These are phyloP conservation scores for Poecilia latipinna DNA, from an alignment of 2,113 vertebrate genomes.

Conservation along the genomic window DNA sequence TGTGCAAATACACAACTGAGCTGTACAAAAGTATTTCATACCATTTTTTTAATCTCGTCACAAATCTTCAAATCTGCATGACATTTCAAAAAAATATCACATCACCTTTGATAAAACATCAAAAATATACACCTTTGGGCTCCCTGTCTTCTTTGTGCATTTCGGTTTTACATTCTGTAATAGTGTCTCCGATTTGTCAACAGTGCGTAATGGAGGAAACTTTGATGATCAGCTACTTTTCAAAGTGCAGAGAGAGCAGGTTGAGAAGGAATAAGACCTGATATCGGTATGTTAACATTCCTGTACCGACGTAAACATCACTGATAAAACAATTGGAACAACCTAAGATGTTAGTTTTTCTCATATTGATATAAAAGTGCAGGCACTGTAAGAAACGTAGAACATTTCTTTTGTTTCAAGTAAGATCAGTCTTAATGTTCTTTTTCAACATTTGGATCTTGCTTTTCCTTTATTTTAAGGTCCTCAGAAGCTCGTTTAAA, in stretches of 20 bases:
- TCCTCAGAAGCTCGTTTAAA: slow-evolving; percentile 84
- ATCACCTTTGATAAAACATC: slow-evolving; percentile 61
- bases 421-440: slow-evolving; percentile 66
- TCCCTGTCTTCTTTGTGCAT: slow-evolving; percentile 78
- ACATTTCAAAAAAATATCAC: slow-evolving; percentile 67
- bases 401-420: slow-evolving; percentile 72
- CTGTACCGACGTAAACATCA: slow-evolving; percentile 63
- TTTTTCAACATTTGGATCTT: slow-evolving; percentile 35
- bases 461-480: slow-evolving; percentile 41
- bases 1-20: slow-evolving; percentile 78
- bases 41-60: slow-evolving; percentile 55
- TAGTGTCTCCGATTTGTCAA: slow-evolving; percentile 60
- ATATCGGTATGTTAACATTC: slow-evolving; percentile 55
- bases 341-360: slow-evolving; percentile 48
- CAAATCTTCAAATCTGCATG: slow-evolving; percentile 61
- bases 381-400: slow-evolving; percentile 78
- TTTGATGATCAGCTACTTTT: slow-evolving; percentile 67
- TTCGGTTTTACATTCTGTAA: slow-evolving; percentile 74
- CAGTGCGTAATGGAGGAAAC: slow-evolving; percentile 58
- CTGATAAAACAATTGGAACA: slow-evolving; percentile 56
- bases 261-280: slow-evolving; percentile 67
- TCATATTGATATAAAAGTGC: slow-evolving; percentile 72
- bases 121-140: slow-evolving; percentile 70
- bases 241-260: slow-evolving; percentile 81
- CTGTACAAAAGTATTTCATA: slow-evolving; percentile 72